Conservation (phyloP, 2,888 invertebrate species). For the Taphrorychus bicolor region DNA sequence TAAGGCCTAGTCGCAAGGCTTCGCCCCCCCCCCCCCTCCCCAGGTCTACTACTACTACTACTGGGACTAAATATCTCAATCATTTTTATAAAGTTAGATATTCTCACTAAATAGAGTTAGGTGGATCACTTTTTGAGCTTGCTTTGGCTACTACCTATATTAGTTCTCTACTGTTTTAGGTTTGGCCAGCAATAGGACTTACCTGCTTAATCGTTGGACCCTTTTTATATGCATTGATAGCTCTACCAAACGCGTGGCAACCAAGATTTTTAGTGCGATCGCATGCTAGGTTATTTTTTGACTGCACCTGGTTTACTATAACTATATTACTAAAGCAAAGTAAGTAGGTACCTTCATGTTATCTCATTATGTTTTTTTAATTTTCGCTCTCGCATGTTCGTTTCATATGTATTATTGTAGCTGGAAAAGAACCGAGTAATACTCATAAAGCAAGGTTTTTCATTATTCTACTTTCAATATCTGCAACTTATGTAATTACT, state of each 20-base stretch:
- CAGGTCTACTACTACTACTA: too few relatives aligned
- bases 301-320: conserved; percentile 77
- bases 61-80: too few relatives aligned
- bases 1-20: too few relatives aligned
- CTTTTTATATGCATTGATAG: conserved; percentile 71
- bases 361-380: conserved; percentile 3
- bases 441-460: conserved; percentile 73
- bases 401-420: too few relatives aligned
- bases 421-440: conserved; percentile 67
- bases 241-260: conserved; percentile 67
- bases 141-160: too few relatives aligned
- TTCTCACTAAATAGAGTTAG: too few relatives aligned
- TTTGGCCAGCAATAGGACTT: conserved; percentile 75
- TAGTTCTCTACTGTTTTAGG: conserved; percentile 57
- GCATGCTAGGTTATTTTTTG: conserved; percentile 60
- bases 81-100: too few relatives aligned
- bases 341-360: conserved; percentile 54
- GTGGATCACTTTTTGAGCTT: too few relatives aligned
- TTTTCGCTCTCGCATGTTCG: too few relatives aligned
- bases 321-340: conserved; percentile 76
- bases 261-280: conserved; percentile 56
- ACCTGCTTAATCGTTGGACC: conserved; percentile 73
- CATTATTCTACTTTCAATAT: conserved; percentile 74
- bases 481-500: conserved; percentile 78
- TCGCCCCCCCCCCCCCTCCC: too few relatives aligned